Conservation (phyloP, 1,140 invertebrate species). For the Plodia interpunctella region DNA sequence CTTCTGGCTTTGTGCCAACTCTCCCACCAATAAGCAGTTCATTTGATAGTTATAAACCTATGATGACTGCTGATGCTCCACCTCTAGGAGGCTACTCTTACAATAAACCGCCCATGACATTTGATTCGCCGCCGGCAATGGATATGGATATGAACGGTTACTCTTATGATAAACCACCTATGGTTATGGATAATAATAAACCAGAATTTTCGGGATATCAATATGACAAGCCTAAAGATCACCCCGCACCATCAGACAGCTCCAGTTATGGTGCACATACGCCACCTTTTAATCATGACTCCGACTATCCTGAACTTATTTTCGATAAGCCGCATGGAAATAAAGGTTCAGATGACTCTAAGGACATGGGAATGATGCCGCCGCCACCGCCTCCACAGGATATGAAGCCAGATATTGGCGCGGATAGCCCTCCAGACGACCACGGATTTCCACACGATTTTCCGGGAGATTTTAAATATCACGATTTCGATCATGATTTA, state of each 20-base stretch:
- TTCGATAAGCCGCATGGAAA: constrained; percentile 46
- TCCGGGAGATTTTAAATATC: constrained; percentile 31
- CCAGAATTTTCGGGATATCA: constrained; percentile 55
- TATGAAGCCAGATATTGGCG: constrained; percentile 33
- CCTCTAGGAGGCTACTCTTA: constrained; percentile 20
- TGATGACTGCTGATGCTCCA: constrained; percentile 28
- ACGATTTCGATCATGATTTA: constrained; percentile 58
- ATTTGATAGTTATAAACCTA: constrained; percentile 52
- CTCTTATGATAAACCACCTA: constrained; percentile 7
- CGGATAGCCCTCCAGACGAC: constrained; percentile 43
- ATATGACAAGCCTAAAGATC: constrained; percentile 38
- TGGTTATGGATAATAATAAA: constrained; percentile 20
- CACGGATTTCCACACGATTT: constrained; percentile 66
- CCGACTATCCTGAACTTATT: constrained; percentile 50
- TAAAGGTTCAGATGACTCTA: constrained; percentile 43
- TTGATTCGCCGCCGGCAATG: constrained; percentile 8
- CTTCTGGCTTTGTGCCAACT: constrained; percentile 47
- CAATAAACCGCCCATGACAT: constrained; percentile 14
- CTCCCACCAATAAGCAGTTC: constrained; percentile 43
- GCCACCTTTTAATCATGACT: constrained; percentile 33
- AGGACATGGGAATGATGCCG: constrained; percentile 49
- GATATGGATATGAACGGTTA: constrained; percentile 19
- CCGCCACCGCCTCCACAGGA: constrained; percentile 36
- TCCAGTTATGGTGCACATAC: constrained; percentile 28
- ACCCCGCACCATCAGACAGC: constrained; percentile 23